These are phyloP conservation scores for Cygnus buccinator DNA, from an alignment of 2,113 vertebrate species.

Conservation along the genomic window DNA sequence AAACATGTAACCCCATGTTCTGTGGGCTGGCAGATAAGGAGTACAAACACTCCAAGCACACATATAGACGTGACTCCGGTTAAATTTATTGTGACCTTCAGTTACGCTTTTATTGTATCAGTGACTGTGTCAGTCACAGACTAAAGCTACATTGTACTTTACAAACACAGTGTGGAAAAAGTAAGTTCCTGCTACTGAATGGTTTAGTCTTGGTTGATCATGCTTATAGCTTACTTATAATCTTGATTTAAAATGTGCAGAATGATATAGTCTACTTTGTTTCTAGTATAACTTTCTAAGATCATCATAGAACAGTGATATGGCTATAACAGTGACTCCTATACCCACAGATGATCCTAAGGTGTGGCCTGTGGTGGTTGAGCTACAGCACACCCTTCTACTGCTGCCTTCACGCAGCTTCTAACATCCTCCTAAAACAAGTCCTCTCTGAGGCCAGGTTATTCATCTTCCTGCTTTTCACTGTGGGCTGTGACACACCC, in stretches of 20 bases:
- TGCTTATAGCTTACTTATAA: neutral
- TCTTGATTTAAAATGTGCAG: neutral
- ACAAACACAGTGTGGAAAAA: neutral
- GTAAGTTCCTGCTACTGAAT: neutral
- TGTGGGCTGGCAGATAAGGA: neutral
- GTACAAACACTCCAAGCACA: neutral
- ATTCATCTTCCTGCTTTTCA: neutral
- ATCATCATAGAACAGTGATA: neutral
- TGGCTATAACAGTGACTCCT: neutral
- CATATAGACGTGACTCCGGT: neutral
- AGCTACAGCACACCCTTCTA: neutral
- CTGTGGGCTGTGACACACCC: neutral
- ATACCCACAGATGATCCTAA: neutral
- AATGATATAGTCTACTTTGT: neutral
- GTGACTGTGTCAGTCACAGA: neutral
- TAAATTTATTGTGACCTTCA: neutral
- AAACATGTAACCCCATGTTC: neutral
- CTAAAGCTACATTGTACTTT: neutral
- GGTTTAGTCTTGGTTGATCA: neutral
- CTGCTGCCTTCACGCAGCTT: neutral
- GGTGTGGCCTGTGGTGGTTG: accelerated
- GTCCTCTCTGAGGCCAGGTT: neutral
- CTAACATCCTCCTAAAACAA: neutral
- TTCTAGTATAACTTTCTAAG: neutral
- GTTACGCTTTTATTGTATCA: neutral